Conservation (phyloP, 1,140 invertebrate genomes). For the Orchesella cincta region DNA sequence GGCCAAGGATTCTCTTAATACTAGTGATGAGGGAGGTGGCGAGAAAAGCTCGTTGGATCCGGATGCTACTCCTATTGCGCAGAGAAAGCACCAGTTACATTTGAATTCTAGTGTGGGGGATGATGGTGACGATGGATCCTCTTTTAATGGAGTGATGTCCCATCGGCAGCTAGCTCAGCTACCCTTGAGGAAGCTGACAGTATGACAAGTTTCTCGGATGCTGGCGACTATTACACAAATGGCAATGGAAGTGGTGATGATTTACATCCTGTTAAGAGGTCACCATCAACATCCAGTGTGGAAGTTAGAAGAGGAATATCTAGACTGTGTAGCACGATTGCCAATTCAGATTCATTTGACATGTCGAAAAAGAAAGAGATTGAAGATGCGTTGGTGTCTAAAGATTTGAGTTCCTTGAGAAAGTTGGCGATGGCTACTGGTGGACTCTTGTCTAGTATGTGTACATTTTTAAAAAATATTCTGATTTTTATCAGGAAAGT, state of each 20-base stretch:
- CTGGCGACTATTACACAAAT: conserved; percentile 3
- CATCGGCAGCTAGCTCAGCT: conserved; percentile 20
- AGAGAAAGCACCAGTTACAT: not conserved
- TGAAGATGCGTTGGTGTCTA: conserved; percentile 26
- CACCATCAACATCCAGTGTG: not conserved
- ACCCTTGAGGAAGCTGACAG: conserved; percentile 40
- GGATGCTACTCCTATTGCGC: not conserved
- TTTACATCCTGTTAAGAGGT: not conserved
- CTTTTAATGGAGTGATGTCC: conserved; percentile 11
- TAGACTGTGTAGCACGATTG: conserved; percentile 46
- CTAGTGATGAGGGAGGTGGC: not conserved
- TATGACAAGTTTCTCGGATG: conserved; percentile 29
- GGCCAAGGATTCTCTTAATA: conserved; percentile 30
- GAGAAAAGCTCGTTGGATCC: not conserved
- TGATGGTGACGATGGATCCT: not conserved
- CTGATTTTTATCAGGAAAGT: no score
- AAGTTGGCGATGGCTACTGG: conserved; percentile 40
- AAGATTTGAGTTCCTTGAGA: conserved; percentile 30
- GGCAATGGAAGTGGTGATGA: not conserved
- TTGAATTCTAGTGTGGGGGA: not conserved
- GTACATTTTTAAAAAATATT: no score
- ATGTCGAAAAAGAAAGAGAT: conserved; percentile 38
- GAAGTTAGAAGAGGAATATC: conserved; percentile 43
- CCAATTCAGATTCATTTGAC: conserved; percentile 36
- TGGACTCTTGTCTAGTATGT: conserved; percentile 48